Evolutionary conservation across 2,113 vertebrate species (phyloP).

Genomic region (Seriola aureovittata): DNA sequence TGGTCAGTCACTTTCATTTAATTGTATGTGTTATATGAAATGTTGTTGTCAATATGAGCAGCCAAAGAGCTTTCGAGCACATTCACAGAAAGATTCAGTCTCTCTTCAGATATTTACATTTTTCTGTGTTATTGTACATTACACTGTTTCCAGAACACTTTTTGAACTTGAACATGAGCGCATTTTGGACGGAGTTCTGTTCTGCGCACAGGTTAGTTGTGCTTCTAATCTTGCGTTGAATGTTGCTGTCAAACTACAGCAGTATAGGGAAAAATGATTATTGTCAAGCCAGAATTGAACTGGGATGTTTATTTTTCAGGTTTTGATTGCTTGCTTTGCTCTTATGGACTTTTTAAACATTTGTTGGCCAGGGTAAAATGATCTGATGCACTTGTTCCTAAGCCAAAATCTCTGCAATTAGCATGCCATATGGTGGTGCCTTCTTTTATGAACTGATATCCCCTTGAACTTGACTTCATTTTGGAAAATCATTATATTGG

Average conservation of each 20-base stretch:
- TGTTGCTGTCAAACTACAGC: too few species aligned
- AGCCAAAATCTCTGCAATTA: neutral
- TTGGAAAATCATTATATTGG: conserved; percentile 31
- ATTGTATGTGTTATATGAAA: neutral
- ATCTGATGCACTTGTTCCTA: neutral
- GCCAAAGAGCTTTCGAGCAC: neutral
- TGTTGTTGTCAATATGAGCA: neutral
- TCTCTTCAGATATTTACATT: too few species aligned
- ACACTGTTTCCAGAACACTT: neutral
- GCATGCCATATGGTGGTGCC: neutral
- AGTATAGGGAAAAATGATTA: neutral
- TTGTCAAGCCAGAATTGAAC: neutral
- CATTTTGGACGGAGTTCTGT: neutral
- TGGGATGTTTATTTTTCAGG: neutral
- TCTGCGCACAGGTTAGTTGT: too few species aligned
- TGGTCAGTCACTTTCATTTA: neutral
- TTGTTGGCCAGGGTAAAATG: neutral
- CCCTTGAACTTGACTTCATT: conserved; percentile 40
- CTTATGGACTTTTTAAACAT: neutral
- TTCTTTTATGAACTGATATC: conserved; percentile 29
- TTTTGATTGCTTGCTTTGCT: neutral
- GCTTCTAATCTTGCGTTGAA: too few species aligned
- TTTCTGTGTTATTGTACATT: neutral
- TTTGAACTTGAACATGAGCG: neutral
- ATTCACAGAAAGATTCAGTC: neutral